These are phyloP conservation scores for Oedothorax gibbosus DNA, from an alignment of 1,140 invertebrate genomes.

Conservation along the genomic window DNA sequence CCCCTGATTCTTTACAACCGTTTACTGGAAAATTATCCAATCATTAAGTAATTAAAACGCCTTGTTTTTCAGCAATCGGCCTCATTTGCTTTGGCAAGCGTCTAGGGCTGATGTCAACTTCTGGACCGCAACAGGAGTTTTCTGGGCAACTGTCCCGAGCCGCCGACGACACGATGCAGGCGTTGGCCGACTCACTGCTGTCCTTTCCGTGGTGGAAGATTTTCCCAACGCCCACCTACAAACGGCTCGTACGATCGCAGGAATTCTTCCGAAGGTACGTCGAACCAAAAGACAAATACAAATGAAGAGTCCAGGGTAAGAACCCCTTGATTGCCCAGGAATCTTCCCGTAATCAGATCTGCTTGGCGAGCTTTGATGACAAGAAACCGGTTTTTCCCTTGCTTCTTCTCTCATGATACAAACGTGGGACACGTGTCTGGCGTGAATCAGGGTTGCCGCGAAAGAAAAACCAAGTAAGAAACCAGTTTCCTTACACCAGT, in stretches of 20 bases:
- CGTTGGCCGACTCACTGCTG: conserved; percentile 59
- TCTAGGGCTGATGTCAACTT: conserved; percentile 6
- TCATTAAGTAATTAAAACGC: background rate
- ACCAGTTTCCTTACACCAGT: no score
- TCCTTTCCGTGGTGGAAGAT: conserved; percentile 62
- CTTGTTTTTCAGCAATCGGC: conserved; percentile 40
- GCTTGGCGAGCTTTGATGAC: no score
- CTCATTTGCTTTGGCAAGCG: conserved; percentile 51
- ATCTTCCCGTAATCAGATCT: no score
- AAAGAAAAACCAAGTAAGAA: no score
- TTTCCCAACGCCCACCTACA: conserved; percentile 72
- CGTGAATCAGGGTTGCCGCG: no score
- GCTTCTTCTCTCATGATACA: no score
- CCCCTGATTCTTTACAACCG: no score
- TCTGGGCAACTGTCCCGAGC: conserved; percentile 6
- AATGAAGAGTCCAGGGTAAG: no score
- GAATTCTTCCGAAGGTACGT: conserved; percentile 81
- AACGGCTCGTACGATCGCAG: conserved; percentile 77
- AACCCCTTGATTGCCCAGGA: no score
- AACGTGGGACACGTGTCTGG: no score
- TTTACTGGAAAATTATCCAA: no score
- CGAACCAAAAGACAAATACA: background rate
- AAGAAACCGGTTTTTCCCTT: no score
- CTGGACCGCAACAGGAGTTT: background rate
- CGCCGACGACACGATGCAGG: conserved; percentile 42